Evolutionary conservation across 2,888 invertebrate species (phyloP), one percentile per base, ranked within the genome.

Genomic region (Ophioninae sp.): DNA sequence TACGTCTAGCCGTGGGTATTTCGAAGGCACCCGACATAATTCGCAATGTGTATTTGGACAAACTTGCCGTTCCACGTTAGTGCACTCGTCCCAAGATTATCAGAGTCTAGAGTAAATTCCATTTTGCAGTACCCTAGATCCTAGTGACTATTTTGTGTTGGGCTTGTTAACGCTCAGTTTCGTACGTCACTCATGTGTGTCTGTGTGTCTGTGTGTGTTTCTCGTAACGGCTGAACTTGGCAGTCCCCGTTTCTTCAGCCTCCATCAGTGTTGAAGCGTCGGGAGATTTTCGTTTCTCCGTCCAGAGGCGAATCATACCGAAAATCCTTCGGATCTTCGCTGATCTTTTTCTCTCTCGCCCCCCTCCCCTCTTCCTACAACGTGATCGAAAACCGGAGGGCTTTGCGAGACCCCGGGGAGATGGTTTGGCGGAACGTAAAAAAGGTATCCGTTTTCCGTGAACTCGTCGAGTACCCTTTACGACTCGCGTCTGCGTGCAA

Each of bases 21-120:
- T 59, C 72, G 20, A 59, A 56, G 64, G 30, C 30, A 67, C 59
- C 73, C n/a, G 30, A 17, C 56, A 17, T 56, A 65, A 64, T 79
- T 71, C 78, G 10, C 63, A 9, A n/a, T 23, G 64, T 41, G 39
- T 71, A 71, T 78, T 71, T 71, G 71, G 63, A 79, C 64, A 39
- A 79, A 71, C 56, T 79, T 78, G 63, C 37, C 30, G 22, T 75
- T 65, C 65, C 75, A 65, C 23, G 56, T 75, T 76, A 41, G 59
- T 76, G 67, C 67, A 59, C 67, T 68, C 68, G 65, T n/a, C 65
- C 13, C 72, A 79, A 58, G 65, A 64, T 79, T 64, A 79, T 79
- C 41, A 56, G 63, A 79, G 22, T n/a, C 56, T 56, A 37, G 64
- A 64, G 64, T 72, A 44, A 69, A 78, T 78, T 67, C 20, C 23